Percentiles rank a stretch among this genome's conserved stretches.
These are phyloP conservation scores for Dasyornis broadbenti DNA, from an alignment of 2,113 vertebrate species.

Conservation along the genomic window DNA sequence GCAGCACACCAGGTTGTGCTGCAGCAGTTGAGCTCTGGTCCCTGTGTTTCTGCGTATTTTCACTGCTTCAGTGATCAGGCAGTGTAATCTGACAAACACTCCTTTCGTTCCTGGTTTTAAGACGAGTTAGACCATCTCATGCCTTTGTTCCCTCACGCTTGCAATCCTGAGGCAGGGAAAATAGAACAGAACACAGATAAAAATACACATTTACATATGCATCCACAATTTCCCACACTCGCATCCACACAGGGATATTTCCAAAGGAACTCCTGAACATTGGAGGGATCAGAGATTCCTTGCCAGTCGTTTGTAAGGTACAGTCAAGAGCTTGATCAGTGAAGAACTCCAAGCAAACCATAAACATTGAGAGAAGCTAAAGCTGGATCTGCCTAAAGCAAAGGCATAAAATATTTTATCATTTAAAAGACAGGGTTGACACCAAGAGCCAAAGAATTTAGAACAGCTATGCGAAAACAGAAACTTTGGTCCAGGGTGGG, in stretches of 20 bases:
- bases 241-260: background rate
- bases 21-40: background rate
- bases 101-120: background rate
- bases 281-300: background rate
- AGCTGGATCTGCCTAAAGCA: background rate
- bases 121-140: background rate
- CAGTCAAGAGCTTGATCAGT: background rate
- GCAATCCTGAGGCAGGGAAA: background rate
- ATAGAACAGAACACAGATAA: background rate
- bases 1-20: background rate
- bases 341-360: background rate
- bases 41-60: background rate
- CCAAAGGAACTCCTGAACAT: background rate
- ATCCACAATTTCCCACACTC: background rate
- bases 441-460: background rate
- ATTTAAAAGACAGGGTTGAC: background rate
- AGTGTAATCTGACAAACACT: background rate
- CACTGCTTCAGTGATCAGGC: background rate
- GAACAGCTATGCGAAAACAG: background rate
- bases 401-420: background rate
- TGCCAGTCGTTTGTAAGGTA: background rate
- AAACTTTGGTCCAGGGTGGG: background rate
- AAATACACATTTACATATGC: background rate
- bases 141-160: background rate
- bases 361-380: background rate